Percentiles rank a stretch among this genome's conserved stretches.
Evolutionary conservation across 1,140 invertebrate species (phyloP).

Genomic region (Calephelis nemesis): DNA sequence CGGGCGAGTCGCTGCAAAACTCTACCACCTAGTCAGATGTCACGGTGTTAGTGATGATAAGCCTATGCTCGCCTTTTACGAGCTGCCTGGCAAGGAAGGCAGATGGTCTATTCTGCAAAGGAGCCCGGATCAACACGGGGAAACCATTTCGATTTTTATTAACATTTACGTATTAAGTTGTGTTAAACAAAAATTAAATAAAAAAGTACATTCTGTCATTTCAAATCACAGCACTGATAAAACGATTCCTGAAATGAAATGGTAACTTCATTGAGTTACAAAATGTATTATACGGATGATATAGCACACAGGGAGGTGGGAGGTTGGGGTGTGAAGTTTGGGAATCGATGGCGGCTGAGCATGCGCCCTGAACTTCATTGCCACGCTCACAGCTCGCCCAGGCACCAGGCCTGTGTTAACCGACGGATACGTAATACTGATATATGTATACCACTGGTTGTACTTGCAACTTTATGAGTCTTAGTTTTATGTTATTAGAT

Average conservation of each 20-base stretch:
- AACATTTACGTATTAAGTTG: too few relatives aligned
- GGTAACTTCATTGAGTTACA: slow-evolving; percentile 41
- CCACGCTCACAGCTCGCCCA: slow-evolving; percentile 32
- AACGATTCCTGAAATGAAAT: slow-evolving; percentile 18
- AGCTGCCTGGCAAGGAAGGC: too few relatives aligned
- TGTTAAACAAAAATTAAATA: too few relatives aligned
- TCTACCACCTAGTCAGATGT: too few relatives aligned
- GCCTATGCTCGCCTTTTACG: too few relatives aligned
- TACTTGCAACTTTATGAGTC: not conserved
- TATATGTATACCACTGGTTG: not conserved
- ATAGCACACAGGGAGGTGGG: slow-evolving; percentile 42
- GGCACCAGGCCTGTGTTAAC: slow-evolving; percentile 34
- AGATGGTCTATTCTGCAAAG: too few relatives aligned
- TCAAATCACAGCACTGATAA: slow-evolving; percentile 6
- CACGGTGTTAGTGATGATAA: too few relatives aligned
- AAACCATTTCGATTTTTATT: too few relatives aligned
- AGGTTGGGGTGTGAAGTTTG: slow-evolving; percentile 35
- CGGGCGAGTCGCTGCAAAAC: too few relatives aligned
- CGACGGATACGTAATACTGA: slow-evolving; percentile 18
- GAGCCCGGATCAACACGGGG: too few relatives aligned
- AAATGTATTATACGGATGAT: slow-evolving; percentile 53
- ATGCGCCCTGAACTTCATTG: slow-evolving; percentile 34
- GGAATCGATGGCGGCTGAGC: slow-evolving; percentile 59
- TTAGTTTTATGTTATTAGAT: too few relatives aligned
- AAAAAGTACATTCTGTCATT: not conserved